Evolutionary conservation across 2,797 vertebrate genomes (phyloP), one percentile per base, ranked within the genome.

Genomic region (Mustela erminea): DNA sequence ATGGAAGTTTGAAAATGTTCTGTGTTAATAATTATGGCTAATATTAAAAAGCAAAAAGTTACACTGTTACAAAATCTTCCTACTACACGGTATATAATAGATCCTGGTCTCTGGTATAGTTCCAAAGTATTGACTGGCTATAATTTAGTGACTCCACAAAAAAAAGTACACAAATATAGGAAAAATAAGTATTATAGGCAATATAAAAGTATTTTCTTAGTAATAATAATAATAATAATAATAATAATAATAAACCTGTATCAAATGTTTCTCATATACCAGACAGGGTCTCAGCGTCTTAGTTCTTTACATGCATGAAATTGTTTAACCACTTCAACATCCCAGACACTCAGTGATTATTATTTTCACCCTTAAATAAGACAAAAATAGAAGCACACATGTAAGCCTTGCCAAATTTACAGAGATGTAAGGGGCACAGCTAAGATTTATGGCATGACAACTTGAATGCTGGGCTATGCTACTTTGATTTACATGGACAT

Each of bases 281-380:
- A 58, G 6, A 1, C 3, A 78, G 7, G 21, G 13, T 75, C 21
- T 92, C 54, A 85, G 18, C 2, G 1, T 75, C 17, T 92, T 46
- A 90, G 18, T 4, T 91, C 25, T 88, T 78, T 66, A 49, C 5
- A 25, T 54, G 1, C 21, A n/a, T 49, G 94, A 64, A 95, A 58
- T 82, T 29, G 78, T 66, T 87, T 27, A 56, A 66, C 5, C 12
- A 82, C 64, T 41, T 46, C 38, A 43, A 64, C 3, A 70, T 77
- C 0, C 3, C 32, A 72, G 32, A 35, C 23, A 18, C 17, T 32
- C 17, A 32, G 1, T 56, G 35, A 68, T 43, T 58, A 54, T 81
- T 96, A 41, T 60, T 82, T 96, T 78, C 43, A 17, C 32, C 38
- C 78, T 94, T 90, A 94, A 58, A 66, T 52, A 83, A 86, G 15